Base-by-base conservation (phyloP, 2,797 vertebrate species). In the Paguma larvata region DNA sequence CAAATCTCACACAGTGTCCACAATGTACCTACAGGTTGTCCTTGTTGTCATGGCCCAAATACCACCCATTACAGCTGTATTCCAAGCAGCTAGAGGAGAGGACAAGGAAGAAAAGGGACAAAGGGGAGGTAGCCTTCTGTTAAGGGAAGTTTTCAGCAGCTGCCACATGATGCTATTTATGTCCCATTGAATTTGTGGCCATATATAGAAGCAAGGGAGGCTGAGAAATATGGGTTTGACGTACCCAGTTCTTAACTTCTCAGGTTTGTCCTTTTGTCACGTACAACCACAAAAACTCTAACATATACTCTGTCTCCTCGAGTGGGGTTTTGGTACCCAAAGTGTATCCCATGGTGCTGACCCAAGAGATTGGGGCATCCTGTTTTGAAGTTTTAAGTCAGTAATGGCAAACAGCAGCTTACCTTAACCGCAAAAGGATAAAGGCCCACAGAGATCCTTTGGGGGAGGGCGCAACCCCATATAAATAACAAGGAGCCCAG, bases 361-460 rank as follows among this genome's bases (percentile, higher is more conserved):
- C 48, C 6, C 25, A 38, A 77, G 85, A 59, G 62, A 85, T 2
- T 53, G 19, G 13, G 38, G 13, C 32, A 38, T 41, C 73, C 59
- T 85, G 51, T 62, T 91, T 95, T 59, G 59, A 88, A 83, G 62
- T 70, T 82, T 88, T 41, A 77, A 67, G 32, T 88, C 19, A 27
- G 48, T 68, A 84, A 59, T 13, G 48, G 44, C 59, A 75, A 87
- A 65, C 14, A 70, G 48, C 38, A 70, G 34, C 68, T 23, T 19
- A 27, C 12, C 62, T 67, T 73, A 72, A n/a, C n/a, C 48, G 21
- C n/a, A 59, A 44, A 70, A 9, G 70, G 13, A 56, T 21, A 41
- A 32, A 75, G 34, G 25, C 9, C 56, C 53, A 41, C 72, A 63
- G 38, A 41, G 15, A 16, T 70, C 30, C 72, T 48, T 41, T 5